phyloP scores from a whole-genome alignment of 2,888 invertebrate species.

The Drosophila macrospina region DNA sequence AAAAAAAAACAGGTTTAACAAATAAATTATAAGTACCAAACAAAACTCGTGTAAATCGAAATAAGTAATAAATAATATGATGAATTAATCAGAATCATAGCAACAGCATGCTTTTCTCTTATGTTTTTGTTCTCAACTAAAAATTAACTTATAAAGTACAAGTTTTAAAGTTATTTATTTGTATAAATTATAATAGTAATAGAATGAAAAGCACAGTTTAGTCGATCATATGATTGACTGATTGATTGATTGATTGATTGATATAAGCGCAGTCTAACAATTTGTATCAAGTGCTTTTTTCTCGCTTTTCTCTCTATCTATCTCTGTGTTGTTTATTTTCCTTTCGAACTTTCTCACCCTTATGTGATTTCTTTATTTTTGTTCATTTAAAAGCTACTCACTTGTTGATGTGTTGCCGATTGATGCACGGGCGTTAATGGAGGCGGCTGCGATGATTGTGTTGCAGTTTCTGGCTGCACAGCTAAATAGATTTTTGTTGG shows the following conservation, averaged over 20 bases:
- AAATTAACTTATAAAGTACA: slow-evolving; percentile 36
- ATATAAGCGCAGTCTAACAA: slow-evolving; percentile 23
- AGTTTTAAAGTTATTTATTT: slow-evolving; percentile 21
- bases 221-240: slow-evolving; percentile 2
- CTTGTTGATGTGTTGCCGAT: slow-evolving; percentile 84
- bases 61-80: slow-evolving; percentile 21
- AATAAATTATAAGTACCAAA: slow-evolving; percentile 41
- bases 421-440: slow-evolving; percentile 86
- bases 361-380: slow-evolving; percentile 24
- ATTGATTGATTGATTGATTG: slow-evolving; percentile 13
- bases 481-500: slow-evolving; percentile 95
- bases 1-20: slow-evolving; percentile 35
- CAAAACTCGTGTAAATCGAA: slow-evolving; percentile 34
- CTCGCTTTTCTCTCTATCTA: slow-evolving; percentile 2
- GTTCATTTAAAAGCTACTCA: slow-evolving; percentile 84
- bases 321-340: slow-evolving; percentile 6
- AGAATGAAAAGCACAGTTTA: slow-evolving; percentile 13
- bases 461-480: slow-evolving; percentile 88
- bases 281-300: slow-evolving; percentile 10
- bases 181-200: slow-evolving; percentile 22
- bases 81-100: slow-evolving; percentile 40
- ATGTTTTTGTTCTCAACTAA: slow-evolving; percentile 23
- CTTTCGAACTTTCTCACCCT: slow-evolving; percentile 17
- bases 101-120: slow-evolving; percentile 44
- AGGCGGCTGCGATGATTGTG: slow-evolving; percentile 86